Evolutionary conservation across 92 coral and sea anemone genomes (phyloP).

Genomic region (Palythoa grandiflora): DNA sequence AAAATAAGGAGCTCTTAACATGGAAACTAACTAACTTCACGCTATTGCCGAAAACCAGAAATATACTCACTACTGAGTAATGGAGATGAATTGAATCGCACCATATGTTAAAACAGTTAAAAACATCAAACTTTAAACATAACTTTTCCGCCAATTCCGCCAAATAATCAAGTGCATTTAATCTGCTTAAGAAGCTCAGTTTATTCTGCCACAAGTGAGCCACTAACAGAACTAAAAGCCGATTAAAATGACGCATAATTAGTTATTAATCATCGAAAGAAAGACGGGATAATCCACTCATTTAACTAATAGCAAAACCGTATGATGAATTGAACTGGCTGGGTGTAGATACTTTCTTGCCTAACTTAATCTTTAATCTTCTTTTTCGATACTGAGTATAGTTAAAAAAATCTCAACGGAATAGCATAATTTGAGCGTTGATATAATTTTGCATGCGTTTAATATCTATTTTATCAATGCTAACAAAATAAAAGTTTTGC

Average conservation of each 20-base stretch:
- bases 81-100: neutral
- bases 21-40: neutral
- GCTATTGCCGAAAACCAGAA: slow-evolving; percentile 24
- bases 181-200: neutral
- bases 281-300: neutral
- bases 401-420: neutral
- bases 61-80: neutral
- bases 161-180: no score
- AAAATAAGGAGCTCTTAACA: slow-evolving; percentile 13
- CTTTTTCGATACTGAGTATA: neutral
- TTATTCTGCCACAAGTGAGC: slow-evolving; percentile 11
- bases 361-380: neutral
- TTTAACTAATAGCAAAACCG: slow-evolving; percentile 8
- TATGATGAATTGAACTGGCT: neutral
- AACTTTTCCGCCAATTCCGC: no score
- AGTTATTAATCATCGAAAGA: slow-evolving; percentile 5
- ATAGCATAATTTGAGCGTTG: no score
- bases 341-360: neutral
- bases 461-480: neutral
- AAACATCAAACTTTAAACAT: neutral
- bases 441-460: neutral
- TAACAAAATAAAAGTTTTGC: no score
- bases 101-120: slow-evolving; percentile 22
- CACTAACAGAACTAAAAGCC: neutral
- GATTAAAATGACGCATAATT: slow-evolving; percentile 18